Conservation (phyloP, 2,113 vertebrate genomes). For the Corythoichthys haematopterus region DNA sequence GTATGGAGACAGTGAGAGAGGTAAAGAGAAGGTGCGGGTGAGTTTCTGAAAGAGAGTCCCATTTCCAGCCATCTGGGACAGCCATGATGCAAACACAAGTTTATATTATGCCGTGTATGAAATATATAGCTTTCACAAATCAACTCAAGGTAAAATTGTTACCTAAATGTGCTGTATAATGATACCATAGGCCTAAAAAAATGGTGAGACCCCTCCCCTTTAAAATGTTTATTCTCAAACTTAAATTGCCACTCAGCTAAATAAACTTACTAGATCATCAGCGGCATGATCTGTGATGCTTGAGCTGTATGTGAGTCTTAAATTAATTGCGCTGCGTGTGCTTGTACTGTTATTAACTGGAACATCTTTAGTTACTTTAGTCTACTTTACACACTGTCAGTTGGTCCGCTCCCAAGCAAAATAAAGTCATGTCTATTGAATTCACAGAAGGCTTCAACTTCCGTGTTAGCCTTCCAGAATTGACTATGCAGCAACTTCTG, state of each 20-base stretch:
- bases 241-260: conserved; percentile 43
- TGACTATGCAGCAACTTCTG: conserved; percentile 22
- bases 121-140: too few relatives aligned
- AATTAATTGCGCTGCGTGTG: conserved; percentile 57
- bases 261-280: conserved; percentile 44
- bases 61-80: too few relatives aligned
- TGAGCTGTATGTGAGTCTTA: conserved; percentile 54
- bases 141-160: too few relatives aligned
- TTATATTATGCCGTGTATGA: too few relatives aligned
- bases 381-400: conserved; percentile 30
- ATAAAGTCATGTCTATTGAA: conserved; percentile 21
- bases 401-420: conserved; percentile 10
- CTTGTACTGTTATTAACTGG: conserved; percentile 43
- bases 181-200: too few relatives aligned
- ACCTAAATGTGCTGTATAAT: too few relatives aligned
- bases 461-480: conserved; percentile 17
- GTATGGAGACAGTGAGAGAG: too few relatives aligned
- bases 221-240: conserved; percentile 12
- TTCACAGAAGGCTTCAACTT: conserved; percentile 4
- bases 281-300: conserved; percentile 11
- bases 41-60: too few relatives aligned
- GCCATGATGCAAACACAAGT: too few relatives aligned
- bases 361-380: conserved; percentile 33
- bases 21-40: too few relatives aligned
- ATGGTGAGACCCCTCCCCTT: too few relatives aligned